Evolutionary conservation across 2,888 invertebrate genomes (phyloP).

Genomic region (Idaea biselata): DNA sequence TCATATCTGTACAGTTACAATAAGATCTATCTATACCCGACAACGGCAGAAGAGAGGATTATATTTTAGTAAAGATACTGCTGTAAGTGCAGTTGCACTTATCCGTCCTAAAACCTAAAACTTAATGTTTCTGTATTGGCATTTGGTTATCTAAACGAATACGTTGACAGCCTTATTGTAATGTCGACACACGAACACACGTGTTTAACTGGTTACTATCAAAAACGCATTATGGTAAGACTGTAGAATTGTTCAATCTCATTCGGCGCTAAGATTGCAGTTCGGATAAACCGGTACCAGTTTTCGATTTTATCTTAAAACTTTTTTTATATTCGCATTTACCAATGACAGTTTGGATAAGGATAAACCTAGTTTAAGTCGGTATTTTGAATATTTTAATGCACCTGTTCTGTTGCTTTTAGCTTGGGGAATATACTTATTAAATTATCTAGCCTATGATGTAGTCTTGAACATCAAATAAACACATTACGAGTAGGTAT

Average conservation of each 20-base stretch:
- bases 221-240: conserved; percentile 26
- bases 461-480: background rate
- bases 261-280: conserved; percentile 17
- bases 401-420: background rate
- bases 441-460: background rate
- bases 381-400: background rate
- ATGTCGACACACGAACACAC: conserved; percentile 27
- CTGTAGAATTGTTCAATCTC: conserved; percentile 16
- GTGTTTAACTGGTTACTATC: conserved; percentile 28
- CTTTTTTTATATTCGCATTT: background rate
- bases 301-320: conserved; percentile 8
- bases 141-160: background rate
- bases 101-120: too few species aligned
- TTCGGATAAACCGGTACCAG: conserved; percentile 10
- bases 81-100: too few species aligned
- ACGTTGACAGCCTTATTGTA: conserved; percentile 17
- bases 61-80: too few species aligned
- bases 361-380: background rate
- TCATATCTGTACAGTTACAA: too few species aligned
- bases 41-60: too few species aligned
- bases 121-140: background rate
- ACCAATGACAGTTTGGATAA: background rate
- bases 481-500: too few species aligned
- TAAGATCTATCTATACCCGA: too few species aligned
- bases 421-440: background rate